A percentile compares a stretch with the other conserved stretches of the same genome.
Evolutionary conservation across 2,797 vertebrate genomes (phyloP).

Genomic region (Streptopelia turtur): DNA sequence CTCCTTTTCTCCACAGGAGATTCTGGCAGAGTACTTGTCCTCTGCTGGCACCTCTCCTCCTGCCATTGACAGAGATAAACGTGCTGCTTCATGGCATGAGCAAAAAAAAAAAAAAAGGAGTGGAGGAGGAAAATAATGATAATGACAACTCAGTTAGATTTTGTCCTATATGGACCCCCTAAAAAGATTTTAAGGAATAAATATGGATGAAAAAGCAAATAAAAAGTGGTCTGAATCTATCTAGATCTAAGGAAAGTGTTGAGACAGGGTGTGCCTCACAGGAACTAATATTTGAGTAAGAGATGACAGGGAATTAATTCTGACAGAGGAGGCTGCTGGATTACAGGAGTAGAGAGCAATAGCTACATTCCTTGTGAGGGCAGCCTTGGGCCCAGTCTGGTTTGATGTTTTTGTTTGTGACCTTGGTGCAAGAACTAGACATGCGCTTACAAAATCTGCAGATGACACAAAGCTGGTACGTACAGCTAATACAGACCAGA

Average conservation of each 20-base stretch:
- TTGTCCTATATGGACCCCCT: not conserved
- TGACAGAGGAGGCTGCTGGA: not conserved
- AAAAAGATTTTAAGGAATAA: not conserved
- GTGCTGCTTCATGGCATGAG: not conserved
- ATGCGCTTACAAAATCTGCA: not conserved
- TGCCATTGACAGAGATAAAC: not conserved
- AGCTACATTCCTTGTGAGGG: not conserved
- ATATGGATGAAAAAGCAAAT: not conserved
- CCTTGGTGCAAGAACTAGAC: not conserved
- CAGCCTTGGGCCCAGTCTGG: not conserved
- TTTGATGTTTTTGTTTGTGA: not conserved
- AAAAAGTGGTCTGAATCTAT: not conserved
- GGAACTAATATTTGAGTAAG: slow-evolving; percentile 3
- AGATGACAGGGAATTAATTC: slow-evolving; percentile 6
- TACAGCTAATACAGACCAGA: slow-evolving; percentile 12
- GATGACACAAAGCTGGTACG: not conserved
- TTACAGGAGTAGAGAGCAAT: not conserved
- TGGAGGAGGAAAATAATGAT: not conserved
- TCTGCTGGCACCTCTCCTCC: not conserved
- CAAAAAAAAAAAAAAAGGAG: not conserved
- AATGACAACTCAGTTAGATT: not conserved
- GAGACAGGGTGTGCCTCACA: not conserved
- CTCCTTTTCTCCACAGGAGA: not conserved
- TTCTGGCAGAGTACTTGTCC: not conserved
- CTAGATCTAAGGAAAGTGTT: not conserved